phyloP scores from a whole-genome alignment of 2,113 vertebrate species.

The Chionomys nivalis region DNA sequence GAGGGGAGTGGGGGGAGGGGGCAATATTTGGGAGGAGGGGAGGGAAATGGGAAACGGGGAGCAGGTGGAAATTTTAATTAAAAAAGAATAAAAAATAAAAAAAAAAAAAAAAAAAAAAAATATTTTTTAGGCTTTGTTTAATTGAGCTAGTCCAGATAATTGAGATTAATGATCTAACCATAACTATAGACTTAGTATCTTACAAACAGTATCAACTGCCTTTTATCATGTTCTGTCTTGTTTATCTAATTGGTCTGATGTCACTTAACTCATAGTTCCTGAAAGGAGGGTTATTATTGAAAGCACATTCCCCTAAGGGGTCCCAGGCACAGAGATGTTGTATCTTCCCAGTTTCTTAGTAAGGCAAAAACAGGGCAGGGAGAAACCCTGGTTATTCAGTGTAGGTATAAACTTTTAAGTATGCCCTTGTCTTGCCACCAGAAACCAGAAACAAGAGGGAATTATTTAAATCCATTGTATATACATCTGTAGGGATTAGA shows the following conservation, averaged over 20 bases:
- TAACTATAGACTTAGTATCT: not conserved
- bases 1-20: no score
- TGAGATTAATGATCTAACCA: constrained; percentile 1
- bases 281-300: not conserved
- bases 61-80: no score
- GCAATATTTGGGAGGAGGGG: no score
- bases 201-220: not conserved
- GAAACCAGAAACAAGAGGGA: no score
- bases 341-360: not conserved
- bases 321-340: not conserved
- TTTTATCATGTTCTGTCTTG: not conserved
- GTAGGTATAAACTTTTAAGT: not conserved
- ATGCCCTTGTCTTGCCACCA: not conserved
- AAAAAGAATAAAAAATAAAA: no score
- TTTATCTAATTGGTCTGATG: not conserved
- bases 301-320: not conserved
- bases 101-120: no score
- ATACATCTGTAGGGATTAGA: not conserved
- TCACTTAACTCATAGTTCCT: not conserved
- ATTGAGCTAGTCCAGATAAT: not conserved
- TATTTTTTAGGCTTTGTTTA: not conserved
- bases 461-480: no score
- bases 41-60: no score
- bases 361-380: not conserved
- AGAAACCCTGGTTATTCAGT: not conserved